Base-by-base conservation (phyloP, 2,113 vertebrate genomes). In the Callocephalon fimbriatum region DNA sequence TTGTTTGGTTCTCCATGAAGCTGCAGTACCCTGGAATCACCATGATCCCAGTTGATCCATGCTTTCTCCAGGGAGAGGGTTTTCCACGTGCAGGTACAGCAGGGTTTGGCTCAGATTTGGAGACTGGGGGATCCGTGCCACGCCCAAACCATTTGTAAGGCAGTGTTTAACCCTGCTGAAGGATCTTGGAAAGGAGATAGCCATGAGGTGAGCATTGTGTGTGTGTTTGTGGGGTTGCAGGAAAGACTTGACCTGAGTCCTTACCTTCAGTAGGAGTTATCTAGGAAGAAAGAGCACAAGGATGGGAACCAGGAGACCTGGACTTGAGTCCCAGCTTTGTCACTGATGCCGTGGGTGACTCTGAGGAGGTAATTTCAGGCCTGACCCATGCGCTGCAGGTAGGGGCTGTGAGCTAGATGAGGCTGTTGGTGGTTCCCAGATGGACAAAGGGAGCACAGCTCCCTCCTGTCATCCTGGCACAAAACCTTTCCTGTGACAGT, bases 341-440 rank as follows among this genome's bases (percentile, higher is more conserved):
- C 47, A 15, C 56, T 13, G 54, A 7, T 2, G 22, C 35, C 6
- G 2, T 19, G 73, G 59, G 26, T 44, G 70, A 71, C 21, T 15
- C 61, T 19, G 19, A 38, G 47, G 45, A 4, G 25, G 31, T 37
- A 4, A 17, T 13, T 50, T 18, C 59, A 42, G 47, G 37, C 35
- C 16, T 73, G 56, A 38, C 29, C 26, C 0, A 0, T 1, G 1
- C 0, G 0, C 42, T 73, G 75, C 37, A 75, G 61, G 38, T n/a
- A 44, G 72, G 51, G 89, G 15, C 70, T 61, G 37, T 5, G 58
- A 35, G 70, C 51, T 61, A 31, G 20, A 3, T 16, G 32, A 77
- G 32, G 78, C 50, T 19, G 7, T 14, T 45, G 63, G 78, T 67
- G 13, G 31, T 27, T 44, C 1, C 27, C 21, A 53, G 31, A 8